phyloP scores from a whole-genome alignment of 2,113 vertebrate species.

The Paracanthobrama guichenoti region DNA sequence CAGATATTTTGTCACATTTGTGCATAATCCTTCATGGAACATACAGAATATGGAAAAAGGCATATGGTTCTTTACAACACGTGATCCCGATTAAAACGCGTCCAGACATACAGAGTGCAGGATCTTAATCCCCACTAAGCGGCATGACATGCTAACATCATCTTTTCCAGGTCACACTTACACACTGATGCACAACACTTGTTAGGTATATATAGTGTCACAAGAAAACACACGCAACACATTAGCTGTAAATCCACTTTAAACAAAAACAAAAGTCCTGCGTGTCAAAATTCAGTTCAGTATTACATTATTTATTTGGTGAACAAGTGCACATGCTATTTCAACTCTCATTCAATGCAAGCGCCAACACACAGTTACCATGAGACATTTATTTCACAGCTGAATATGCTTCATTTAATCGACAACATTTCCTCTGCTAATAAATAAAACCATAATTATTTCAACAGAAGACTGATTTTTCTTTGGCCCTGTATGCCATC shows the following conservation, averaged over 20 bases:
- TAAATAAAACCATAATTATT: conserved; percentile 32
- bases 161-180: not conserved
- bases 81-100: not conserved
- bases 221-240: not conserved
- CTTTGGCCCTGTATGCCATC: not conserved
- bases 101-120: not conserved
- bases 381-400: conserved; percentile 2
- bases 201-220: not conserved
- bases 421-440: not conserved
- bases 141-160: not conserved
- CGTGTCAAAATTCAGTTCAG: not conserved
- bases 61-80: not conserved
- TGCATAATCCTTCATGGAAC: not conserved
- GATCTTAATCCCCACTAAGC: too few relatives aligned
- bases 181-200: not conserved
- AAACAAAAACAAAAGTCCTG: not conserved
- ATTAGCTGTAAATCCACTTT: not conserved
- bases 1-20: not conserved
- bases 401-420: conserved; percentile 10
- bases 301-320: not conserved
- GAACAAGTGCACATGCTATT: not conserved
- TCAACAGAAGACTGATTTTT: conserved; percentile 7
- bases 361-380: not conserved
- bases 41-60: not conserved
- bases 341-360: not conserved